Conservation (phyloP, 2,888 invertebrate species). For the Magallana nippona region DNA sequence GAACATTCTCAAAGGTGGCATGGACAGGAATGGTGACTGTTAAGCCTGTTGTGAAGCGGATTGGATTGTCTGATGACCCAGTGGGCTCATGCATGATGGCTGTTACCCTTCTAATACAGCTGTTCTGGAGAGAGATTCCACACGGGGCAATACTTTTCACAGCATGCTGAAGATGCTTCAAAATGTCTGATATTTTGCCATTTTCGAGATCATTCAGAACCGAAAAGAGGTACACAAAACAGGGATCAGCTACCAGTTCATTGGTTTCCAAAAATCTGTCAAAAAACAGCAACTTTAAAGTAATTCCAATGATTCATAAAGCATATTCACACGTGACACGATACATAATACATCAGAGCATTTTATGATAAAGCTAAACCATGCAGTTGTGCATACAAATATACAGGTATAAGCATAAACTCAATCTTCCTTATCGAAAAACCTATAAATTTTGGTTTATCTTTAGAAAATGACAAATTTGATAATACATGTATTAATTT, state of each 20-base stretch:
- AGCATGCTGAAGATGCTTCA: conserved; percentile 67
- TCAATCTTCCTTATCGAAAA: too few species aligned
- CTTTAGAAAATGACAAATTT: too few species aligned
- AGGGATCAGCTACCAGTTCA: conserved; percentile 87
- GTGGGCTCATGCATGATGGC: conserved; percentile 90
- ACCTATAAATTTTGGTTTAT: too few species aligned
- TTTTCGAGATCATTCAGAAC: conserved; percentile 81
- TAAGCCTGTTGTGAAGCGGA: conserved; percentile 95
- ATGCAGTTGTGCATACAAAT: too few species aligned
- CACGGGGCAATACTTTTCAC: conserved; percentile 64
- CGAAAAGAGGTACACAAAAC: conserved; percentile 89
- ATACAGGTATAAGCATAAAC: too few species aligned
- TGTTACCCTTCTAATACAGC: conserved; percentile 68
- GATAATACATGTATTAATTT: too few species aligned
- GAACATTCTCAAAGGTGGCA: conserved; percentile 90
- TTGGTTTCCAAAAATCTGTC: conserved; percentile 79
- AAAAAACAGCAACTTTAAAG: not conserved
- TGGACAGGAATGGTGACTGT: conserved; percentile 92
- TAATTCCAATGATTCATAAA: too few species aligned
- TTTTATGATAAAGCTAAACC: too few species aligned
- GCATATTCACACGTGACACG: too few species aligned
- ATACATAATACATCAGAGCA: too few species aligned
- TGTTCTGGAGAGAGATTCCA: conserved; percentile 59
- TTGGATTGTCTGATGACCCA: conserved; percentile 88
- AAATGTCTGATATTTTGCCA: conserved; percentile 67